These are phyloP conservation scores for Diorhabda sublineata DNA, from an alignment of 1,140 invertebrate species.

Conservation along the genomic window DNA sequence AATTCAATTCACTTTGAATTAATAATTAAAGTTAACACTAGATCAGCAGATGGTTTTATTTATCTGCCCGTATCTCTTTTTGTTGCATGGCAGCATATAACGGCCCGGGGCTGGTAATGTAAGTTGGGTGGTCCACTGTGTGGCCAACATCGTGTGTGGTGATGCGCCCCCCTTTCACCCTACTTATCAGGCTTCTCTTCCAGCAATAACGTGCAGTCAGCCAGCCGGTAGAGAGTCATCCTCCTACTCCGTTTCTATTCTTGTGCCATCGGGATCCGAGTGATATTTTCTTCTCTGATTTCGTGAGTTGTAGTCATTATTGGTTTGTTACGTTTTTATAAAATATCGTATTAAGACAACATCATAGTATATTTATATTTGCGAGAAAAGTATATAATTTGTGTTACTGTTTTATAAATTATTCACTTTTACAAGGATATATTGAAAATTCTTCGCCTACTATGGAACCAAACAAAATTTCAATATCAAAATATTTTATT, in stretches of 20 bases:
- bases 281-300: background rate
- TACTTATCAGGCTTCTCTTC: constrained; percentile 7
- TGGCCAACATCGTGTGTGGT: constrained; percentile 39
- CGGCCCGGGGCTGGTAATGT: constrained; percentile 19
- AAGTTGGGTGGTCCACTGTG: constrained; percentile 43
- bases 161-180: constrained; percentile 15
- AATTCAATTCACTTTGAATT: too few relatives aligned
- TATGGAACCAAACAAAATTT: too few relatives aligned
- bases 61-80: background rate
- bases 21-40: background rate
- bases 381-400: too few relatives aligned
- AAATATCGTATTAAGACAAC: too few relatives aligned
- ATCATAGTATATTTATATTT: too few relatives aligned
- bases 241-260: background rate
- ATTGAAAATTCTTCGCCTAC: too few relatives aligned
- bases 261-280: background rate
- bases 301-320: background rate
- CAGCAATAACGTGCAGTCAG: background rate
- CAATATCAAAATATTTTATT: too few relatives aligned
- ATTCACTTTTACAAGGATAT: too few relatives aligned
- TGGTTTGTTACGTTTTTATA: too few relatives aligned
- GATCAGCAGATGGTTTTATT: background rate
- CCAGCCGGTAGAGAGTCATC: background rate
- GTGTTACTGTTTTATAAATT: too few relatives aligned
- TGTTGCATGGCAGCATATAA: background rate